These are phyloP conservation scores for Parazoanthus darwini DNA, from an alignment of 92 coral and sea anemone genomes.

Conservation along the genomic window DNA sequence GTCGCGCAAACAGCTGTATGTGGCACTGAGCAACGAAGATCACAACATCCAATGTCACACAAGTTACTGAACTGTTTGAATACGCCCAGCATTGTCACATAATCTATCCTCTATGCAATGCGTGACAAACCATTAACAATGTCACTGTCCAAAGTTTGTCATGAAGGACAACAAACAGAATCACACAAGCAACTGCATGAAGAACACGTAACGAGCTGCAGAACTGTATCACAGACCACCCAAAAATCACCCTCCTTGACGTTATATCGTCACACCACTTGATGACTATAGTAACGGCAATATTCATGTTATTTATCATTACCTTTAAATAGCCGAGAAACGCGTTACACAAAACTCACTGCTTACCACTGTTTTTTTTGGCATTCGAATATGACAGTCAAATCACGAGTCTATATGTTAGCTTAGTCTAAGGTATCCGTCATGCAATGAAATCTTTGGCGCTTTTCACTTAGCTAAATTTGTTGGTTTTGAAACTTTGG, in stretches of 20 bases:
- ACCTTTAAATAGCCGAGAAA: not conserved
- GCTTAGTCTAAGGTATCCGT: too few species aligned
- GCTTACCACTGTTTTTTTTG: not conserved
- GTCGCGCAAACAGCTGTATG: conserved; percentile 16
- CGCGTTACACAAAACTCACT: not conserved
- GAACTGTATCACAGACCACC: not conserved
- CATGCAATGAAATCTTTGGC: too few species aligned
- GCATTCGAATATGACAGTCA: too few species aligned
- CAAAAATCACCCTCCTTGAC: not conserved
- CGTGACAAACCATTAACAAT: not conserved
- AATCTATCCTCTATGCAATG: not conserved
- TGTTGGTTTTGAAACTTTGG: too few species aligned
- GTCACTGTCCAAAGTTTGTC: not conserved
- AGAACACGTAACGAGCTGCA: not conserved
- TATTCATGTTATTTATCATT: not conserved
- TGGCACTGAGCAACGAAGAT: not conserved
- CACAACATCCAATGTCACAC: not conserved
- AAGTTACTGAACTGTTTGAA: not conserved
- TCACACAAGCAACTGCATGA: not conserved
- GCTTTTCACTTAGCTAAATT: too few species aligned
- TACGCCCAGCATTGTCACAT: not conserved
- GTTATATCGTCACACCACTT: not conserved
- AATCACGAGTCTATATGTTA: too few species aligned
- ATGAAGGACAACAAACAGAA: not conserved
- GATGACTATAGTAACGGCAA: not conserved